Base-by-base conservation (phyloP, 1,140 invertebrate species). In the Zaprionus taronus region DNA sequence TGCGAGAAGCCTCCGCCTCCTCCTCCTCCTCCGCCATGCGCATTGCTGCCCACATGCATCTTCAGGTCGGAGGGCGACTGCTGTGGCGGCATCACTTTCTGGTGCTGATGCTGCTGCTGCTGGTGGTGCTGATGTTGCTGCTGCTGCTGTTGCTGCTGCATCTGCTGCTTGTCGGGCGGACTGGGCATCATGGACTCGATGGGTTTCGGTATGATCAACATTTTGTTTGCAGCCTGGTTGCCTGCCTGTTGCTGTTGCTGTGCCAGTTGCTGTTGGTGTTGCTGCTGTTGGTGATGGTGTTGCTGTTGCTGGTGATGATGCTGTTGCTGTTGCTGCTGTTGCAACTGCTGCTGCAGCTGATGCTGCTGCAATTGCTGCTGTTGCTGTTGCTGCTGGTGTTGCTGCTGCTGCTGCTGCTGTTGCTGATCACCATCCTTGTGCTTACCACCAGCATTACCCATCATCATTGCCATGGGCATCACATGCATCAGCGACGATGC, bases 141-240 rank as follows among this genome's bases (percentile, higher is more conserved):
- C 11, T 75, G 77, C 12, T 70, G 72, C 15, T 75, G 77, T 4
- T 70, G 72, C 15, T 70, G 72, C 15, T 75, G 72, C 60, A 75
- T 12, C 41, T 64, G 67, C 11, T 75, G 80, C 72, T 94, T 94
- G 3, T 93, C 85, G 69, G 93, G 94, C 5, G 94, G 93, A 64
- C 94, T 93, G 36, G 93, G 94, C 93, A 95, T 94, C 65, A 95
- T 93, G 72, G 95, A 95, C 77, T 95, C 95, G 26, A 95, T 95
- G 44, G 94, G 94, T 84, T 95, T 95, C 1, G 94, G 94, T 56
- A 94, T 95, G 5, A 94, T 92, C 1, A 94, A 63, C 36, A 94
- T 93, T 79, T 94, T 94, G 15, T 94, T 94, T 94, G 74, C 95
- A 94, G 73, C 93, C 93, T 74, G 69, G 53, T 34, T 14, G 94